Evolutionary conservation across 1,140 invertebrate genomes (phyloP).

Genomic region (Lepidurus apus): DNA sequence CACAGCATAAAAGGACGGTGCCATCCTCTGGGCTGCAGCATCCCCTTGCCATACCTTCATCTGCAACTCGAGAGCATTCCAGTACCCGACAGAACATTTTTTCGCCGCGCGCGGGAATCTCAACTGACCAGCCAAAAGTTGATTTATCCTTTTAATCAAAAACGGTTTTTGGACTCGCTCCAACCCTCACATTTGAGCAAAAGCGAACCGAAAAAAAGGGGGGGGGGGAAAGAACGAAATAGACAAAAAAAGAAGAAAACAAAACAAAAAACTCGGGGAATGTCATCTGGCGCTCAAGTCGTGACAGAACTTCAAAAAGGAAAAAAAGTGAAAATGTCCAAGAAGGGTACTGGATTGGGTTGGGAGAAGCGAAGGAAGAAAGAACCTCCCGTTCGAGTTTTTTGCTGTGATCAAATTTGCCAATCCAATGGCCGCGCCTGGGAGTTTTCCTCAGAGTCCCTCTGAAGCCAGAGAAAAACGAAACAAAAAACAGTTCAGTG

Average conservation of each 20-base stretch:
- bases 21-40: conserved; percentile 10
- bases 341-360: neutral
- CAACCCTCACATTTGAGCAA: neutral
- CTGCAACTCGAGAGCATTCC: conserved; percentile 1
- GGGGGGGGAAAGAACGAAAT: neutral
- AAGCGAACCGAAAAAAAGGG: neutral
- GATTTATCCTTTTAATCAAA: no score
- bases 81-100: neutral
- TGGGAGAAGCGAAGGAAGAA: neutral
- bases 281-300: conserved; percentile 2
- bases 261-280: neutral
- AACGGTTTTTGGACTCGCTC: no score
- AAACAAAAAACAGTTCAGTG: neutral
- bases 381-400: neutral
- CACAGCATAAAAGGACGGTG: conserved; percentile 18
- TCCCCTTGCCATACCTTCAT: conserved; percentile 10
- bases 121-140: no score
- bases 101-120: no score
- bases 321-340: neutral
- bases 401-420: conserved; percentile 3
- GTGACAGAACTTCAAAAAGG: neutral
- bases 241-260: neutral
- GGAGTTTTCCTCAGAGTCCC: neutral
- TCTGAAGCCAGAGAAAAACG: neutral
- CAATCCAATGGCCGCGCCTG: conserved; percentile 2